These are phyloP conservation scores for Adelognathus sp. DNA, from an alignment of 2,888 invertebrate genomes.

Conservation along the genomic window DNA sequence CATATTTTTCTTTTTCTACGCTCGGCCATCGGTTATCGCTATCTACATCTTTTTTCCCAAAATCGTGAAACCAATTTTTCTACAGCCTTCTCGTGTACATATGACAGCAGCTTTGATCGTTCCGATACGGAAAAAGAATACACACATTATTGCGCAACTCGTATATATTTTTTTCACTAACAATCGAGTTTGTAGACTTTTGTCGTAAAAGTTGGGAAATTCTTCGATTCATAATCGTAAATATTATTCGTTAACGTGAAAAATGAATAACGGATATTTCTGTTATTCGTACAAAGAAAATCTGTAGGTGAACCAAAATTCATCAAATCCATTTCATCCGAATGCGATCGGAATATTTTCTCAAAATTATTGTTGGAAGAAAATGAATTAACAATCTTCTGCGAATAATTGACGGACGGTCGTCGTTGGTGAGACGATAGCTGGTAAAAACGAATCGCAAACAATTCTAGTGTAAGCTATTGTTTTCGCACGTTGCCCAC, in stretches of 20 bases:
- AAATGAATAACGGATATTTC: not conserved
- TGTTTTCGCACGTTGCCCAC: not conserved
- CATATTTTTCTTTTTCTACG: not conserved
- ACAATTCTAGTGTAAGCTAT: not conserved
- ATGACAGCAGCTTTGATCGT: conserved; percentile 19
- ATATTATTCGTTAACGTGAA: not conserved
- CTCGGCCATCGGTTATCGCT: not conserved
- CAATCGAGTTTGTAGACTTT: not conserved
- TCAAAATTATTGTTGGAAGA: no score
- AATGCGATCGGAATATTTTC: no score
- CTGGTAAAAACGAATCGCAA: not conserved
- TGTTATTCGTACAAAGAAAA: not conserved
- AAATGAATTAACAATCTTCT: not conserved
- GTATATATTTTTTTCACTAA: not conserved
- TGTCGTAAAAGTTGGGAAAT: conserved; percentile 1
- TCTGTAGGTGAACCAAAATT: no score
- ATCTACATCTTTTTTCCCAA: not conserved
- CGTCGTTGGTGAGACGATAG: not conserved
- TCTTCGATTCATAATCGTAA: not conserved
- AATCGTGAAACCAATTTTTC: not conserved
- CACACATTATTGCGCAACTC: not conserved
- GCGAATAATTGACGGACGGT: not conserved
- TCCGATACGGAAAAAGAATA: not conserved
- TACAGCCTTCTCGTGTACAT: no score
- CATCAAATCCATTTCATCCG: no score